Evolutionary conservation across 2,888 invertebrate species (phyloP), one percentile per base, ranked within the genome.

Genomic region (Dryocosmus kuriphilus): DNA sequence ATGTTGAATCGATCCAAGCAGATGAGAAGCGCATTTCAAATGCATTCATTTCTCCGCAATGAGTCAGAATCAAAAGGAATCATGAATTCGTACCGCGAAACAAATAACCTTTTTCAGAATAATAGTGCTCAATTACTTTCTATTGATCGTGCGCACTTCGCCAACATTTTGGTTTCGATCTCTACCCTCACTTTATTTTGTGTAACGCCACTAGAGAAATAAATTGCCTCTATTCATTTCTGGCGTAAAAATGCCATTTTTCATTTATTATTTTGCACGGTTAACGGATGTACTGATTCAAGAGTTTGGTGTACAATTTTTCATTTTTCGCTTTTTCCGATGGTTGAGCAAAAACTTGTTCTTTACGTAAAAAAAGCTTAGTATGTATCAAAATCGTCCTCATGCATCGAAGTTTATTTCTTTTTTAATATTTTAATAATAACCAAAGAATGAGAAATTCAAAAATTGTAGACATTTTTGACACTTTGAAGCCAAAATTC

Each of bases 251-350:
- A 24, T 22, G 19, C 4, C 19, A 46, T 27, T 46, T 27, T 63
- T 63, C 22, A 46, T 67, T 65, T 30, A 65, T 38, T 65, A 24
- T 65, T 41, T 41, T 65, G 41, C 38, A 41, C 27, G 16, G 65
- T 65, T 22, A 41, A 65, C 16, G 24, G 41, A 65, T 41, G 24
- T 16, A 35, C 24, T 41, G 24, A 65, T 41, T 41, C 24, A 5
- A 41, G 11, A 24, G 65, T 14, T 8, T 7, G 24, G 16, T 41
- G 16, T 8, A 38, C 22, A 65, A 65, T 24, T 41, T 65, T 65
- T 22, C 65, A 24, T 41, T 41, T 41, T 19, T 41, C 24, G 22
- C 27, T 65, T 41, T 38, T 41, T 65, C 24, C 41, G 16, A 41
- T 38, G 38, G 14, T 38, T 38, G 14, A 38, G 38, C 41, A 41